Percentiles rank a stretch among this genome's conserved stretches.
Evolutionary conservation across 2,797 vertebrate genomes (phyloP).

Genomic region (Arctocebus calabarensis): DNA sequence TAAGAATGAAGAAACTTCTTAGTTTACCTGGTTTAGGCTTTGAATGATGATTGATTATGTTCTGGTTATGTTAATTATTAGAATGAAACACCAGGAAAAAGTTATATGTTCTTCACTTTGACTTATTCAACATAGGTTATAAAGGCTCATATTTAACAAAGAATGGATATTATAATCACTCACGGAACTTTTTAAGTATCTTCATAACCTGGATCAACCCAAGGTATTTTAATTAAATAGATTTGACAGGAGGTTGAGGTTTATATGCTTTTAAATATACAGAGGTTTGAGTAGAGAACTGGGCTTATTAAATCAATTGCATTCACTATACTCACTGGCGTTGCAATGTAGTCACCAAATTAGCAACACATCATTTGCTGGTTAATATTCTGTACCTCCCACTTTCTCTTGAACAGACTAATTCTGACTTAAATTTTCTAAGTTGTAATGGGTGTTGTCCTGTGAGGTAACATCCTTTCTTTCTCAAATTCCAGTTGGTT

Average conservation of each 20-base stretch:
- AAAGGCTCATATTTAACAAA: background rate
- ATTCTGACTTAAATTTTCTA: background rate
- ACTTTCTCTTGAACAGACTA: background rate
- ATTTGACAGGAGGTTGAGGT: background rate
- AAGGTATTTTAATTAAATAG: background rate
- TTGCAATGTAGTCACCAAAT: slow-evolving; percentile 9
- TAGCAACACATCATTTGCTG: background rate
- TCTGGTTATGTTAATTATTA: background rate
- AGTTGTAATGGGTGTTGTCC: background rate
- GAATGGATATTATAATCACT: background rate
- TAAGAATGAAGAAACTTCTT: background rate
- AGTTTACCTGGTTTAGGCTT: background rate
- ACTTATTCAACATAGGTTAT: background rate
- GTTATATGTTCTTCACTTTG: background rate
- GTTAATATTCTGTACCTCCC: background rate
- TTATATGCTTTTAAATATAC: background rate
- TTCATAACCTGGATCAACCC: background rate
- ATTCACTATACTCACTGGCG: slow-evolving; percentile 28
- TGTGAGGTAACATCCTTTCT: background rate
- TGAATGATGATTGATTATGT: background rate
- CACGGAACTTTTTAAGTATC: background rate
- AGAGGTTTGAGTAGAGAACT: background rate
- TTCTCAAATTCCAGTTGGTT: background rate
- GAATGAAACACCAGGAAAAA: background rate
- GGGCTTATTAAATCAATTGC: background rate